A percentile compares a stretch with the other conserved stretches of the same genome.
phyloP scores from a whole-genome alignment of 2,888 invertebrate genomes.

The Polyommatus iphigenia region DNA sequence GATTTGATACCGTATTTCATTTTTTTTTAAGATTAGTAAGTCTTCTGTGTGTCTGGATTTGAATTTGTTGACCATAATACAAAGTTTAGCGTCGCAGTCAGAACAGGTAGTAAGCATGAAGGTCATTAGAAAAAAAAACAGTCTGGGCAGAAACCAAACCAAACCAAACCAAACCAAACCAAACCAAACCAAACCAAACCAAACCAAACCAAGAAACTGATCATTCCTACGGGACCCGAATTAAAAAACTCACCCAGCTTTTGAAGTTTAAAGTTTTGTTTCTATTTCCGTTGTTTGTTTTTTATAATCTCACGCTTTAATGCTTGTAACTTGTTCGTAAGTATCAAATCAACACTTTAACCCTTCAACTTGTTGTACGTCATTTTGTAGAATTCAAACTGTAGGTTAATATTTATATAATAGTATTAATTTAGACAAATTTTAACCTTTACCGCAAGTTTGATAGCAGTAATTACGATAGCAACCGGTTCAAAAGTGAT shows the following conservation, averaged over 20 bases:
- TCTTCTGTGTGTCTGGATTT: not conserved
- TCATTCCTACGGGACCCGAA: too few relatives aligned
- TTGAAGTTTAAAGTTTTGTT: not conserved
- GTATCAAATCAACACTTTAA: not conserved
- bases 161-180: too few relatives aligned
- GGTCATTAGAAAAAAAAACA: not conserved
- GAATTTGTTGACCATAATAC: not conserved
- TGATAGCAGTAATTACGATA: not conserved
- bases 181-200: too few relatives aligned
- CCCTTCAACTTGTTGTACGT: too few relatives aligned
- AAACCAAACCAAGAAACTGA: too few relatives aligned
- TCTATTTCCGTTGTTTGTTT: not conserved
- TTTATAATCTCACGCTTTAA: not conserved
- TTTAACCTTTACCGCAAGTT: not conserved
- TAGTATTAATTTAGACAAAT: not conserved
- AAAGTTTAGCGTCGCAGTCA: not conserved
- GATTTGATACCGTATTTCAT: not conserved
- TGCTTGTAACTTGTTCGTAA: not conserved
- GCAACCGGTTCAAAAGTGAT: conserved; percentile 1
- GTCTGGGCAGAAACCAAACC: too few relatives aligned
- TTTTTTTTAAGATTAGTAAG: too few relatives aligned
- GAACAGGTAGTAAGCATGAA: not conserved
- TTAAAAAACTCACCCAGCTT: not conserved
- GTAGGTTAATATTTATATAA: not conserved
- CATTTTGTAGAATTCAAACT: not conserved